Conservation (phyloP, 1,140 invertebrate species). For the Drosophila pectinifera region DNA sequence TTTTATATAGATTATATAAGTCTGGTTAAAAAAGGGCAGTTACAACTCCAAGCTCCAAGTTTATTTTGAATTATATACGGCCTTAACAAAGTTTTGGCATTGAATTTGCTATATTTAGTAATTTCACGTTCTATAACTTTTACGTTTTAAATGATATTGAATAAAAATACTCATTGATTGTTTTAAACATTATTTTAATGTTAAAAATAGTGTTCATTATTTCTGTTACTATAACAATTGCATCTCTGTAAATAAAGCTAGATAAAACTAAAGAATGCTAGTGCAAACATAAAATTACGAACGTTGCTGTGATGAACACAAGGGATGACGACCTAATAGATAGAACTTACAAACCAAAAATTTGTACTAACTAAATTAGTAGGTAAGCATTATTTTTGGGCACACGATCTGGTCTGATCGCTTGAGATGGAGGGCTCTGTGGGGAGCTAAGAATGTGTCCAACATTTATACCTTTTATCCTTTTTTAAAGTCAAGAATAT, state of each 20-base stretch:
- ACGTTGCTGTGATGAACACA: conserved; percentile 61
- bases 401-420: conserved; percentile 29
- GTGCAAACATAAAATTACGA: conserved; percentile 19
- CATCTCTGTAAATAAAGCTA: conserved; percentile 49
- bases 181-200: conserved; percentile 50
- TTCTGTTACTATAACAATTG: conserved; percentile 57
- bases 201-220: conserved; percentile 28
- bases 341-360: conserved; percentile 59
- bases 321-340: conserved; percentile 27
- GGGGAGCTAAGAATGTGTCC: background rate
- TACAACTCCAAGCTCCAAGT: too few species aligned
- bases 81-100: too few species aligned
- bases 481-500: conserved; percentile 78
- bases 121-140: background rate
- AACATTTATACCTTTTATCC: conserved; percentile 55
- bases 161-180: conserved; percentile 5
- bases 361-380: conserved; percentile 83
- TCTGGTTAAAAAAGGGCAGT: too few species aligned
- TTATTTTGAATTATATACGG: too few species aligned
- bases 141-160: background rate
- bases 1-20: too few species aligned
- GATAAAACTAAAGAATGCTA: conserved; percentile 48
- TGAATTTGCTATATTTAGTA: too few species aligned
- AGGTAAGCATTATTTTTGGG: conserved; percentile 65
- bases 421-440: conserved; percentile 38